Evolutionary conservation across 1,140 invertebrate genomes (phyloP), one percentile per base, ranked within the genome.

Genomic region (Aphaenogaster ashmeadi): DNA sequence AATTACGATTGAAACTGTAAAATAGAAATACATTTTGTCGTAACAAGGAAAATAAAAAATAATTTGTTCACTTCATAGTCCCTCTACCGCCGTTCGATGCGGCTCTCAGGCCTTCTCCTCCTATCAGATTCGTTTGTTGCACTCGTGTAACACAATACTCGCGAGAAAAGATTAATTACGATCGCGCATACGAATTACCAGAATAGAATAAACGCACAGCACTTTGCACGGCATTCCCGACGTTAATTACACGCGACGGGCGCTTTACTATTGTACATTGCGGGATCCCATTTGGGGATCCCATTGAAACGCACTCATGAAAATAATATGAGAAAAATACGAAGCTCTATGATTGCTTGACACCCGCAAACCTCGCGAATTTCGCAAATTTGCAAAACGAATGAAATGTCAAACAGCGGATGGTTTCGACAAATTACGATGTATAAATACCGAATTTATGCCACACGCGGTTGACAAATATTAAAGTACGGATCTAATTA

Each of bases 371-470:
- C 41, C 21, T 21, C 62, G 18, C 8, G 3, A 41, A 58, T 58
- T 27, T 58, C 56, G 9, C 21, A 58, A 66, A 66, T 9, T 66
- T 41, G 9, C 56, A n/a, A 36, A 60, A 27, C 13, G 2, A 62
- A 36, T 64, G 15, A 36, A 36, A 66, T 41, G 62, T 66, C 62
- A 38, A 66, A 41, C 18, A 41, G 36, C 36, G 56, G 56, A 58
- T 27, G n/a, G 56, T 21, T 38, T 64, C 7, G 62, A 64, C 18
- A 66, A 66, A 38, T 66, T 41, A 41, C 15, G 8, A 41, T 41
- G 8, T 66, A 41, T 41, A 66, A 58, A 66, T 38, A 38, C 36
- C 18, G 8, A 66, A 66, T 66, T 66, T n/a, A 66, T 66, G 18
- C 18, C n/a, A 27, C 21, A 27, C 36, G 18, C 3, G 18, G 18